Conservation (phyloP, 2,797 vertebrate genomes). For the Enoplosus armatus region DNA sequence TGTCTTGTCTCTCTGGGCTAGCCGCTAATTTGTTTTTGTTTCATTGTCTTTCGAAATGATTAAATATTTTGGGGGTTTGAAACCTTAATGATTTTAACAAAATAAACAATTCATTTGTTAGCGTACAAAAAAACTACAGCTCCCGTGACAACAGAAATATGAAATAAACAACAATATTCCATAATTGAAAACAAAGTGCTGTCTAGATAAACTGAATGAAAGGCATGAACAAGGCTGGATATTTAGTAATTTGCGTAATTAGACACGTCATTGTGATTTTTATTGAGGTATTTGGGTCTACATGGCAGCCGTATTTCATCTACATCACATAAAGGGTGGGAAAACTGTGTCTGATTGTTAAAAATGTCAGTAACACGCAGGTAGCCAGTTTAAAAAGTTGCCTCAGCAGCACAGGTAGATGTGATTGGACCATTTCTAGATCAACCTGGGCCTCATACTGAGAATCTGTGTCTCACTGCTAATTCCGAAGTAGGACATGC, state of each 20-base stretch:
- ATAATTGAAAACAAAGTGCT: not conserved
- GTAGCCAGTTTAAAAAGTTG: not conserved
- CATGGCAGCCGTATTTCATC: not conserved
- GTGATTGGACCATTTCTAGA: conserved; percentile 41
- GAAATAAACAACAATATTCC: not conserved
- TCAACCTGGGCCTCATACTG: conserved; percentile 31
- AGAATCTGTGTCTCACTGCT: conserved; percentile 39
- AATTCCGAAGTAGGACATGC: conserved; percentile 60
- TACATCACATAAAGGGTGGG: not conserved
- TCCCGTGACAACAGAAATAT: not conserved
- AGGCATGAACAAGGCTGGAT: not conserved
- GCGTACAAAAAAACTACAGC: too few species aligned
- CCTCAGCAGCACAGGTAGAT: conserved; percentile 17
- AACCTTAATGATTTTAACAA: not conserved
- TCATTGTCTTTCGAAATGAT: not conserved
- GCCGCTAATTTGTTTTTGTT: not conserved
- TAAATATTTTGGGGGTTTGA: not conserved
- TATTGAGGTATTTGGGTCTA: not conserved
- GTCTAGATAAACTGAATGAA: not conserved
- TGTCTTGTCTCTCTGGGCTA: not conserved
- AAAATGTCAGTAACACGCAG: not conserved
- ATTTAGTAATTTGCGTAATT: not conserved
- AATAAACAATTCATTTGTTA: not conserved
- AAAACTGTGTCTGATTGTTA: not conserved
- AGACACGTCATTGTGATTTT: not conserved